Evolutionary conservation across 1,140 invertebrate genomes (phyloP).

Genomic region (Penaeus chinensis): DNA sequence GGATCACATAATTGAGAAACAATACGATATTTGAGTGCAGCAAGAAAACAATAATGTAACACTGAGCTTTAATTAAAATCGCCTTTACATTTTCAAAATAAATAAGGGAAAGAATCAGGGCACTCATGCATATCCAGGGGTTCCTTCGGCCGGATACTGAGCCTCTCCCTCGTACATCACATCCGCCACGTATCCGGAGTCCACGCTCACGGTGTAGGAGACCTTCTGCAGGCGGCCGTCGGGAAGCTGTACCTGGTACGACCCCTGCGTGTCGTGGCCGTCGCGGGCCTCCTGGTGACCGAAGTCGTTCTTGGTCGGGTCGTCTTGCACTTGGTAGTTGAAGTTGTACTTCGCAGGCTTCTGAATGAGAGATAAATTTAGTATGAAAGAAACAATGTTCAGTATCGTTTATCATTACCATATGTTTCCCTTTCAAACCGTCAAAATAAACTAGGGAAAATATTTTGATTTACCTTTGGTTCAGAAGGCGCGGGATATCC

Average conservation of each 20-base stretch:
- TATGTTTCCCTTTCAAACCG: too few species aligned
- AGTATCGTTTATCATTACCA: too few species aligned
- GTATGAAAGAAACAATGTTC: too few species aligned
- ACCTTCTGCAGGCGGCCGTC: constrained; percentile 63
- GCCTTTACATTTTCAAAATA: too few species aligned
- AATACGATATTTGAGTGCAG: too few species aligned
- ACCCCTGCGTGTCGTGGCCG: constrained; percentile 61
- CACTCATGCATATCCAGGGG: neutral
- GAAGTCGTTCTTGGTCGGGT: constrained; percentile 59
- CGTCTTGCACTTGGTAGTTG: constrained; percentile 61
- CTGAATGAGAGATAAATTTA: neutral
- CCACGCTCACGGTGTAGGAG: constrained; percentile 57
- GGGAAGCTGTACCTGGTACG: constrained; percentile 61
- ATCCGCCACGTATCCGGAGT: constrained; percentile 58
- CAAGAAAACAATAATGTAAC: too few species aligned
- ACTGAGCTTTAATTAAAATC: too few species aligned
- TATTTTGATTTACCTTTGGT: too few species aligned
- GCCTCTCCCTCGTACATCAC: constrained; percentile 59
- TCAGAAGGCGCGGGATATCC: too few species aligned
- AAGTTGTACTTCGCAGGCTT: constrained; percentile 57
- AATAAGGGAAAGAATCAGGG: too few species aligned
- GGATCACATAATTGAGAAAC: too few species aligned
- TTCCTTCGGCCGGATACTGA: constrained; percentile 22
- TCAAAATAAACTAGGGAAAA: too few species aligned
- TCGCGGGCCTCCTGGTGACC: constrained; percentile 60